Conservation (phyloP, 1,140 invertebrate species). For the Carposina sasakii region DNA sequence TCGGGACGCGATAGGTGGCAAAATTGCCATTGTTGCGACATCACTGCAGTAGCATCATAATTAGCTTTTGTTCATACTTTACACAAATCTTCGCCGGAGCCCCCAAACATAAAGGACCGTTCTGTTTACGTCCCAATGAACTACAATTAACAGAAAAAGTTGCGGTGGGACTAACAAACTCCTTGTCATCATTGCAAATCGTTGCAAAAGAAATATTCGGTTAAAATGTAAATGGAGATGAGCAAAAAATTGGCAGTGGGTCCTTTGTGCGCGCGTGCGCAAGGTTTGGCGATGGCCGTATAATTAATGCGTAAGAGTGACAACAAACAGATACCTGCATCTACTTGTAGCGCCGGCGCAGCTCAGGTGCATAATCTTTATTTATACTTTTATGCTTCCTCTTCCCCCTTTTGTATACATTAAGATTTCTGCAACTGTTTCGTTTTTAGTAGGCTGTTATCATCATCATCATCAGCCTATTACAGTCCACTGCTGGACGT, state of each 20-base stretch:
- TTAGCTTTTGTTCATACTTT: constrained; percentile 58
- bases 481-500: too few relatives aligned
- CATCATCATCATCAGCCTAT: too few relatives aligned
- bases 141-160: constrained; percentile 46
- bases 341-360: constrained; percentile 23
- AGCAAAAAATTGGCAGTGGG: constrained; percentile 36
- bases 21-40: constrained; percentile 44
- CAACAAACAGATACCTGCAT: constrained; percentile 40
- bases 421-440: constrained; percentile 52
- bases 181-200: constrained; percentile 35
- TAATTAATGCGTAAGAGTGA: constrained; percentile 61
- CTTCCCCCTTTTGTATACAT: constrained; percentile 71
- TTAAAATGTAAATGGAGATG: constrained; percentile 40
- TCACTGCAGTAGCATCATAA: constrained; percentile 59
- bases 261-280: constrained; percentile 37
- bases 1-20: constrained; percentile 39
- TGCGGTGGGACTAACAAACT: constrained; percentile 24
- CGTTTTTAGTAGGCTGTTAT: too few relatives aligned
- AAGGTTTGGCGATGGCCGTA: constrained; percentile 30
- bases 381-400: constrained; percentile 59
- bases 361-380: constrained; percentile 68
- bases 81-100: constrained; percentile 27
- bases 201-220: not conserved
- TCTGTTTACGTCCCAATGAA: constrained; percentile 54
- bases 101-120: constrained; percentile 44